Conservation (phyloP, 2,113 vertebrate species). For the Nibea albiflora region DNA sequence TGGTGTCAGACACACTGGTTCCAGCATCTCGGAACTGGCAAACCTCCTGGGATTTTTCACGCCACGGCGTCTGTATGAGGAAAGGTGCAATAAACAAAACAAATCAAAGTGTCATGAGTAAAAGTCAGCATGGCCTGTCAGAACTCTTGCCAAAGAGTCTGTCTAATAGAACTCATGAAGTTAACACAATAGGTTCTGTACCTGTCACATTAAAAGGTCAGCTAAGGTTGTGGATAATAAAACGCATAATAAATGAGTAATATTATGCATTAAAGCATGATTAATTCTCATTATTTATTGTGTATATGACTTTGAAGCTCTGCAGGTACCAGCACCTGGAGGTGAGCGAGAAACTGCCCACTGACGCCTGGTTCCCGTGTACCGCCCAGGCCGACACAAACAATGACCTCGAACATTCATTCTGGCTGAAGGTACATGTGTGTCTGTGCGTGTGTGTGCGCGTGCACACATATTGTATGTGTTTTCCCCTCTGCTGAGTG, state of each 20-base stretch:
- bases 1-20: slow-evolving; percentile 23
- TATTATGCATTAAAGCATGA: background rate
- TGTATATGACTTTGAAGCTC: slow-evolving; percentile 73
- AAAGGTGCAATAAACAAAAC: slow-evolving; percentile 41
- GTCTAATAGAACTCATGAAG: background rate
- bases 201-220: slow-evolving; percentile 1
- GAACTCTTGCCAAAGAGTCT: background rate
- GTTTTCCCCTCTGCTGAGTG: slow-evolving; percentile 30
- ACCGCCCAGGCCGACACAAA: slow-evolving; percentile 66
- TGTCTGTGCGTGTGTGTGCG: background rate
- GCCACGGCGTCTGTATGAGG: background rate
- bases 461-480: slow-evolving; percentile 8
- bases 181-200: background rate
- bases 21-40: slow-evolving; percentile 28
- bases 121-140: background rate
- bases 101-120: slow-evolving; percentile 30
- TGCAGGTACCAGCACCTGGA: slow-evolving; percentile 85
- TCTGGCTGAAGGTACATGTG: slow-evolving; percentile 90
- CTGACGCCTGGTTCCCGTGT: slow-evolving; percentile 91
- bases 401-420: slow-evolving; percentile 76
- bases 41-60: slow-evolving; percentile 12
- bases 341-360: slow-evolving; percentile 72
- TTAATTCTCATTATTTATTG: background rate
- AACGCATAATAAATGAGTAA: too few species aligned
- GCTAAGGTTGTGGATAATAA: background rate